Conservation (phyloP, 1,140 invertebrate genomes). For the Aphaenogaster floridana region DNA sequence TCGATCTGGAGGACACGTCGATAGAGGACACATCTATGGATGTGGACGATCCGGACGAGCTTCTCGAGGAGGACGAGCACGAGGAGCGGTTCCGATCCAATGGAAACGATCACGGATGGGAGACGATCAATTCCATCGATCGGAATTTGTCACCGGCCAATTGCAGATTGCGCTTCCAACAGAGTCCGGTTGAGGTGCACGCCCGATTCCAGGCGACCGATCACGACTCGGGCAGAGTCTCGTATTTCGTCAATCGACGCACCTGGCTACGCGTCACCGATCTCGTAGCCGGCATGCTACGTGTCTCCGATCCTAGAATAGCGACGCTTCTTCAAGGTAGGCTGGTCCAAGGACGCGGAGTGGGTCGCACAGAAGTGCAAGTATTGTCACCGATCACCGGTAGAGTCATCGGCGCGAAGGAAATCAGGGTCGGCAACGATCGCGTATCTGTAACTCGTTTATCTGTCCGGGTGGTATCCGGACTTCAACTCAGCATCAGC, state of each 20-base stretch:
- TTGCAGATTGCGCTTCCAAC: conserved; percentile 95
- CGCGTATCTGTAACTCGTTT: conserved; percentile 94
- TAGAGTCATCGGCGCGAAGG: conserved; percentile 95
- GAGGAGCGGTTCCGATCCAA: conserved; percentile 81
- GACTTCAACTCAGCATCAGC: conserved; percentile 95
- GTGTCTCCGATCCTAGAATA: conserved; percentile 96
- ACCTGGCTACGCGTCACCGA: conserved; percentile 96
- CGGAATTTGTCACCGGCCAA: conserved; percentile 82
- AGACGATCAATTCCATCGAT: conserved; percentile 86
- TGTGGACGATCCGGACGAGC: conserved; percentile 73
- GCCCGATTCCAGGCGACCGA: conserved; percentile 96
- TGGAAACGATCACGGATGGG: conserved; percentile 85
- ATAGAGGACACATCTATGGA: conserved; percentile 70
- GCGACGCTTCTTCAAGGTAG: conserved; percentile 93
- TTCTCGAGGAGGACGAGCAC: conserved; percentile 77
- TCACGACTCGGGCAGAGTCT: conserved; percentile 96
- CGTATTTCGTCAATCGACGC: conserved; percentile 95
- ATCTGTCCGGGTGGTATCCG: conserved; percentile 95
- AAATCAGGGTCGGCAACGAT: conserved; percentile 96
- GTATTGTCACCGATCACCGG: conserved; percentile 97
- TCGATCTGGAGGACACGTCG: conserved; percentile 77
- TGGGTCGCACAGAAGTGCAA: conserved; percentile 97
- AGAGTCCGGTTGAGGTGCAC: conserved; percentile 96
- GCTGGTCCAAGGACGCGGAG: conserved; percentile 94
- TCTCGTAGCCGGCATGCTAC: conserved; percentile 93